Conservation (phyloP, 2,113 vertebrate genomes). For the Poicephalus meyeri region DNA sequence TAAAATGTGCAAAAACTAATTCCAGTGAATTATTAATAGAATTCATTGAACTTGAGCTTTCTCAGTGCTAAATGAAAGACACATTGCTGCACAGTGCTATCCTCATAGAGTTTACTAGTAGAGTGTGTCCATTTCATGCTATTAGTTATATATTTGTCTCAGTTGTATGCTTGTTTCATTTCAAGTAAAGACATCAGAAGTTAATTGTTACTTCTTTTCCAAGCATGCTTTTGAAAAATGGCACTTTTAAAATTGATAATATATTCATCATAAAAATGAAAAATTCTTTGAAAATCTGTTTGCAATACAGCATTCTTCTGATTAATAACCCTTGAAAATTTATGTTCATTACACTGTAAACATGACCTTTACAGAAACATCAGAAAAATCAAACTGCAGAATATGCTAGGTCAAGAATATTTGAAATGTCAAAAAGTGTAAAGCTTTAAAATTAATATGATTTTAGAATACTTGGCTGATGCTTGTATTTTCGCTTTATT, state of each 20-base stretch:
- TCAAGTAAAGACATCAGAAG: conserved; percentile 50
- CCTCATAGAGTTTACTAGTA: not conserved
- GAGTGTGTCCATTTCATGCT: not conserved
- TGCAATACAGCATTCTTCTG: conserved; percentile 53
- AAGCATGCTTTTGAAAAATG: conserved; percentile 54
- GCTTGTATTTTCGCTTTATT: not conserved
- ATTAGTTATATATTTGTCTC: conserved; percentile 20
- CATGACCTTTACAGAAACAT: conserved; percentile 73
- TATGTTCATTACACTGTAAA: conserved; percentile 75
- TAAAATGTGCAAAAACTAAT: not conserved
- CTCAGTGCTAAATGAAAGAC: not conserved
- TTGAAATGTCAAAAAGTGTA: conserved; percentile 71
- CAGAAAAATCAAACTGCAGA: conserved; percentile 68
- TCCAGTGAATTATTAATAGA: not conserved
- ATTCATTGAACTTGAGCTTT: not conserved
- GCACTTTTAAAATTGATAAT: conserved; percentile 38
- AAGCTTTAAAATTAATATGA: conserved; percentile 62
- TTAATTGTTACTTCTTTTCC: conserved; percentile 12
- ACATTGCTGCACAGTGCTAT: not conserved
- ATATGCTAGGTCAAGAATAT: conserved; percentile 64
- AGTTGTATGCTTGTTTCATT: not conserved
- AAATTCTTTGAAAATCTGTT: conserved; percentile 59
- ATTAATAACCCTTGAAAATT: conserved; percentile 75
- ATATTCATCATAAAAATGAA: conserved; percentile 48
- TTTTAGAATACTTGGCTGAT: conserved; percentile 41